Percentiles rank a stretch among this genome's conserved stretches.
These are phyloP conservation scores for Platichthys stellatus DNA, from an alignment of 2,113 vertebrate genomes.

Conservation along the genomic window DNA sequence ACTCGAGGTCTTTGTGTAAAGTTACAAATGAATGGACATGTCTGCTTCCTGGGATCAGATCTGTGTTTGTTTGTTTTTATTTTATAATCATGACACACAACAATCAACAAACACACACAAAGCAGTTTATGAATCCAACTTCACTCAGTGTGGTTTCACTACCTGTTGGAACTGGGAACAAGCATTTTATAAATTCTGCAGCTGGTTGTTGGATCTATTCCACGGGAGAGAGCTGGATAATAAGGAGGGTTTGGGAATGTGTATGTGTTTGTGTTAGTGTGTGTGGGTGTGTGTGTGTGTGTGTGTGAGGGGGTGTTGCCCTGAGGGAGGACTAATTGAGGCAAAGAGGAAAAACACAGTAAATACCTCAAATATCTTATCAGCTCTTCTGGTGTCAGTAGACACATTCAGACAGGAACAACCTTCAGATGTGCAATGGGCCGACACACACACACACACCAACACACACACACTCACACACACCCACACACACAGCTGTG, in stretches of 20 bases:
- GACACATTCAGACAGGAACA: conserved; percentile 52
- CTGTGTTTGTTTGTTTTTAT: background rate
- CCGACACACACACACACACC: conserved; percentile 1
- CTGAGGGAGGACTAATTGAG: conserved; percentile 35
- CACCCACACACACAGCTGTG: conserved; percentile 16
- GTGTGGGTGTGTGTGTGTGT: background rate
- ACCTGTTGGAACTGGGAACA: conserved; percentile 14
- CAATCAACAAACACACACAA: background rate
- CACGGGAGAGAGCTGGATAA: background rate
- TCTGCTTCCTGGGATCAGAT: background rate
- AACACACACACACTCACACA: background rate
- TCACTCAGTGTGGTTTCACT: background rate
- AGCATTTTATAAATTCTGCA: background rate
- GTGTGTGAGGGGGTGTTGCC: conserved; percentile 1
- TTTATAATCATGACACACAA: background rate
- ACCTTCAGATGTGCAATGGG: conserved; percentile 31
- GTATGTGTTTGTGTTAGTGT: background rate
- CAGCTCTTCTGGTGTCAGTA: conserved; percentile 40
- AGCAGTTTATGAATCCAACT: background rate
- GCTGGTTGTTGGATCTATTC: background rate
- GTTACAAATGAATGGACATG: background rate
- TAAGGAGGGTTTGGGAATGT: background rate
- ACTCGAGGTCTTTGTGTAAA: background rate
- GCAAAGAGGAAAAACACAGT: conserved; percentile 46
- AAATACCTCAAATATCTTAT: conserved; percentile 69